Base-by-base conservation (phyloP, 2,797 vertebrate species). In the Dendrocincla fuliginosa region DNA sequence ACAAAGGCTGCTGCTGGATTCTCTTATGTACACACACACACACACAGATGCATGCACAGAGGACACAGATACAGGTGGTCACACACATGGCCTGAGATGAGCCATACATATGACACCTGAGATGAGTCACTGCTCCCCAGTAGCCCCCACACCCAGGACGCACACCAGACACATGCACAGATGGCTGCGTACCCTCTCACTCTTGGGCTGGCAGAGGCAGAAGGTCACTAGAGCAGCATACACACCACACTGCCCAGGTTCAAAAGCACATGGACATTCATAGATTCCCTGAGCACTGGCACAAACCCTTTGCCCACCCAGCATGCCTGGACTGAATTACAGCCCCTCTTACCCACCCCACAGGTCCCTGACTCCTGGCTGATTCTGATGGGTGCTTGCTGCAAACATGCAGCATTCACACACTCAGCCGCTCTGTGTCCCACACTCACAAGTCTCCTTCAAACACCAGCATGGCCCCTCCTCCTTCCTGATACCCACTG, bases 11-110 rank as follows among this genome's bases (percentile, higher is more conserved):
- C 23, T 37, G 15, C 53, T 61, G 33, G 8, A 55, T 61, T 83
- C 47, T 19, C 20, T 30, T 3, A 22, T 37, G 17, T 42, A 42
- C 22, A 41, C 30, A 44, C 16, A 18, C 13, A 20, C 4, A 23
- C 5, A 46, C 16, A 67, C 3, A 16, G 1, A 1, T 3, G 1
- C 27, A 41, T 2, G 2, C 3, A 19, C 15, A 32, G 18, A 46
- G n/a, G 35, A 79, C 23, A 25, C 3, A 1, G 16, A 8, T 30
- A 19, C 0, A 1, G n/a, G 16, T 2, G 2, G 19, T 35, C 50
- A 57, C n/a, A 30, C 8, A 30, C 32, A 2, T 0, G 1, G 39
- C 42, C 42, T 42, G 42, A 42, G 42, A 19, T 42, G 42, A 42
- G 42, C 17, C 42, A 42, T 18, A 19, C 42, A 42, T 17, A 42